Conservation (phyloP, 2,888 invertebrate genomes). For the Drosophila multiciliata region DNA sequence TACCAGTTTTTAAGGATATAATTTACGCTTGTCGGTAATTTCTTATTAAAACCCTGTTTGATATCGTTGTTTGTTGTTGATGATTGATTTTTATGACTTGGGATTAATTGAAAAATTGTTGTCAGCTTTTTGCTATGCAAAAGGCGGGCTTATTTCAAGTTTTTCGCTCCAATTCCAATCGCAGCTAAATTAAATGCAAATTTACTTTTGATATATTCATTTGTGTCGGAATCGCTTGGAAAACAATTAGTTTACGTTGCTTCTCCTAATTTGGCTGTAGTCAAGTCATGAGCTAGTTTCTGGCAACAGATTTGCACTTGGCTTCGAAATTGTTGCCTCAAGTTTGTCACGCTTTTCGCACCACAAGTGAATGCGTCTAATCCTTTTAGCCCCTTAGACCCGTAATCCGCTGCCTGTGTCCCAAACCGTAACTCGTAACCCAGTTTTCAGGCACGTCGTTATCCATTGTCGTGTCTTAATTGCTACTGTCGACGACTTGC, state of each 20-base stretch:
- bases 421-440: slow-evolving; percentile 30
- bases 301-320: slow-evolving; percentile 1
- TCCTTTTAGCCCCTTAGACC: slow-evolving; percentile 24
- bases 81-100: neutral
- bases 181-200: neutral
- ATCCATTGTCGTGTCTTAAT: slow-evolving; percentile 60
- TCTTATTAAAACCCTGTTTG: neutral
- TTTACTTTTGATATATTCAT: neutral
- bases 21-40: neutral
- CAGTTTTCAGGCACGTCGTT: slow-evolving; percentile 36
- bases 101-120: no score
- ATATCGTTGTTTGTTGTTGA: neutral
- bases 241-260: neutral
- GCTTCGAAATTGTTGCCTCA: neutral
- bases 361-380: slow-evolving; percentile 8
- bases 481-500: slow-evolving; percentile 54
- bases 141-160: neutral
- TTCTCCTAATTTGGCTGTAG: neutral
- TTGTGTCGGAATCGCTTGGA: neutral
- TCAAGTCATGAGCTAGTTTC: neutral
- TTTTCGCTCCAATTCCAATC: neutral
- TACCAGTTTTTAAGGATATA: neutral
- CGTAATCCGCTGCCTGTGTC: slow-evolving; percentile 27
- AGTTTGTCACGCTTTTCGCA: neutral
- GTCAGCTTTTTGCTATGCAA: neutral